phyloP scores from a whole-genome alignment of 2,888 invertebrate species.

The Dynastes maya region DNA sequence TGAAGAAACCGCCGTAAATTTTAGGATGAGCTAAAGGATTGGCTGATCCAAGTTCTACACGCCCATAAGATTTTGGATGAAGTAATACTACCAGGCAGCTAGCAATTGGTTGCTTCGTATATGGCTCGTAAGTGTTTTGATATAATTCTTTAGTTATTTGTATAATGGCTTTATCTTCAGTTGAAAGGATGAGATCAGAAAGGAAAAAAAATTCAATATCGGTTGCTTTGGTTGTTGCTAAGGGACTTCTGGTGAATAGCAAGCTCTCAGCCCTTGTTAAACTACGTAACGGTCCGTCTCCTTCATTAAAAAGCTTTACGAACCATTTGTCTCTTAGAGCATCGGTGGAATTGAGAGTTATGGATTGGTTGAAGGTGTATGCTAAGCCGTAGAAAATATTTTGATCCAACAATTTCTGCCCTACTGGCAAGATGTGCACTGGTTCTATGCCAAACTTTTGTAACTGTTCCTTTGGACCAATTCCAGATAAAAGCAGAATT shows the following conservation, averaged over 20 bases:
- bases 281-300: conserved; percentile 4
- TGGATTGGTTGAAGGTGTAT: conserved; percentile 71
- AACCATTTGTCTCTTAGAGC: conserved; percentile 64
- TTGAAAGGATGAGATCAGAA: conserved; percentile 70
- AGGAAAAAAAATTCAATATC: conserved; percentile 82
- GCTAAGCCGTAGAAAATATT: conserved; percentile 65
- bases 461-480: conserved; percentile 65
- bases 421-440: conserved; percentile 67
- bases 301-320: conserved; percentile 62
- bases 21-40: conserved; percentile 82
- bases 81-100: conserved; percentile 71
- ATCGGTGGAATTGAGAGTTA: conserved; percentile 60
- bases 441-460: conserved; percentile 60
- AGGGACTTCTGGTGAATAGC: conserved; percentile 68
- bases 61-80: conserved; percentile 80
- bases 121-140: conserved; percentile 63
- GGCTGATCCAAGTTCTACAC: conserved; percentile 77
- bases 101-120: conserved; percentile 68
- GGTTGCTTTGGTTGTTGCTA: conserved; percentile 72
- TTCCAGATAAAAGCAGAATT: conserved; percentile 69
- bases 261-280: conserved; percentile 59
- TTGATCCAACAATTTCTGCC: conserved; percentile 67
- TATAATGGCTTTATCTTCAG: conserved; percentile 66
- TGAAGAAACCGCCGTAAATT: conserved; percentile 85
- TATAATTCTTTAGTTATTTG: neutral